phyloP scores from a whole-genome alignment of 2,797 vertebrate genomes.

The Gila robusta region DNA sequence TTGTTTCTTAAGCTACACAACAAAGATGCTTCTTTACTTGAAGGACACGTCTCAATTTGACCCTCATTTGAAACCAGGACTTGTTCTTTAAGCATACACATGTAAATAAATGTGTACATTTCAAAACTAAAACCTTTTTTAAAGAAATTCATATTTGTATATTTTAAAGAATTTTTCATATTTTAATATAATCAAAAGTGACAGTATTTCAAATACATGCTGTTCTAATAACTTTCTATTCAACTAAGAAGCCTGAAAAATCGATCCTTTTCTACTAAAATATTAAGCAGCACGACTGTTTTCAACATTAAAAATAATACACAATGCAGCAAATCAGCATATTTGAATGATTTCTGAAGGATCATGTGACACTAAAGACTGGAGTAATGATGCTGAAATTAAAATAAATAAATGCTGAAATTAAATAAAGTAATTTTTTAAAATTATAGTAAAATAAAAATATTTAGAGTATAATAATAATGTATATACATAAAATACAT shows the following conservation, averaged over 20 bases:
- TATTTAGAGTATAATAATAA: too few species aligned
- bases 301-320: background rate
- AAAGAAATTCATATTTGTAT: too few species aligned
- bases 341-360: background rate
- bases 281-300: too few species aligned
- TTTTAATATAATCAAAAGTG: too few species aligned
- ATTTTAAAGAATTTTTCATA: too few species aligned
- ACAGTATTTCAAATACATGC: background rate
- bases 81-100: too few species aligned
- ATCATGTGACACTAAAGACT: background rate
- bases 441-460: too few species aligned
- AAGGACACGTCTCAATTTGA: background rate
- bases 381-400: background rate
- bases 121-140: background rate
- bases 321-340: background rate
- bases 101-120: background rate
- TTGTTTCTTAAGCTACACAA: conserved; percentile 33
- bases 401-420: too few species aligned
- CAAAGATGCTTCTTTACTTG: conserved; percentile 2
- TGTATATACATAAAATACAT: too few species aligned
- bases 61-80: background rate
- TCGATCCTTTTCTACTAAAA: too few species aligned
- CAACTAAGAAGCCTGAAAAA: background rate
- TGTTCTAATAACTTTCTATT: background rate
- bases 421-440: too few species aligned